A percentile compares a stretch with the other conserved stretches of the same genome.
These are phyloP conservation scores for Aptenodytes forsteri DNA, from an alignment of 2,113 vertebrate genomes.

Conservation along the genomic window DNA sequence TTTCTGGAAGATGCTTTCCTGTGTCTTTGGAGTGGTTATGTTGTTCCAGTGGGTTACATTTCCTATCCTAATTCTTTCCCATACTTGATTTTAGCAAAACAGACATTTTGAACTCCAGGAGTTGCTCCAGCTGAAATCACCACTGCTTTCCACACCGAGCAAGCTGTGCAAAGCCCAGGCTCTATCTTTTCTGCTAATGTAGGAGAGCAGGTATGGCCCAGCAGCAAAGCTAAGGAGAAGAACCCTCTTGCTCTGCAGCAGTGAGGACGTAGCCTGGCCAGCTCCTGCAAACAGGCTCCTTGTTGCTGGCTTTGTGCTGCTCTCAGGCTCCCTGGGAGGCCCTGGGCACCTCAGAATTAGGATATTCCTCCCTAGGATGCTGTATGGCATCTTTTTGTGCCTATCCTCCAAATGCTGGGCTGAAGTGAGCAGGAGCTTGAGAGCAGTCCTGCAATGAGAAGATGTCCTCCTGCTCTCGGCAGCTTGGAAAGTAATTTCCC, in stretches of 20 bases:
- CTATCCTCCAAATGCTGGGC: not conserved
- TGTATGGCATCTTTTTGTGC: not conserved
- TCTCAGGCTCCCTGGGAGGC: not conserved
- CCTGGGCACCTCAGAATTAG: not conserved
- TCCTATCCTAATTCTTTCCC: not conserved
- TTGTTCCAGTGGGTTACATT: not conserved
- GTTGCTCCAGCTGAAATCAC: not conserved
- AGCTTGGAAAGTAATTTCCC: not conserved
- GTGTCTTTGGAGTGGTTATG: not conserved
- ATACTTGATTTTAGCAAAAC: not conserved
- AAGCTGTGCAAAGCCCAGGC: not conserved
- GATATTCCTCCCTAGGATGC: not conserved
- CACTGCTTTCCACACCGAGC: not conserved
- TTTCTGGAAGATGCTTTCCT: not conserved
- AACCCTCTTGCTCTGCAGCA: not conserved
- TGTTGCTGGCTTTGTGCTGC: not conserved
- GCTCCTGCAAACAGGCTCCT: not conserved
- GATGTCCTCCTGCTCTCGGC: not conserved
- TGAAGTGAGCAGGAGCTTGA: not conserved
- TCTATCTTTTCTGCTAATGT: not conserved
- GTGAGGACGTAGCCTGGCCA: not conserved
- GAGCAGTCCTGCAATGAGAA: not conserved
- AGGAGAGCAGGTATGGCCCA: not conserved
- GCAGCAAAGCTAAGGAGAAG: not conserved
- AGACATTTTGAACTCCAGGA: not conserved